Conservation (phyloP, 2,113 vertebrate genomes). For the Paramisgurnus dabryanus region DNA sequence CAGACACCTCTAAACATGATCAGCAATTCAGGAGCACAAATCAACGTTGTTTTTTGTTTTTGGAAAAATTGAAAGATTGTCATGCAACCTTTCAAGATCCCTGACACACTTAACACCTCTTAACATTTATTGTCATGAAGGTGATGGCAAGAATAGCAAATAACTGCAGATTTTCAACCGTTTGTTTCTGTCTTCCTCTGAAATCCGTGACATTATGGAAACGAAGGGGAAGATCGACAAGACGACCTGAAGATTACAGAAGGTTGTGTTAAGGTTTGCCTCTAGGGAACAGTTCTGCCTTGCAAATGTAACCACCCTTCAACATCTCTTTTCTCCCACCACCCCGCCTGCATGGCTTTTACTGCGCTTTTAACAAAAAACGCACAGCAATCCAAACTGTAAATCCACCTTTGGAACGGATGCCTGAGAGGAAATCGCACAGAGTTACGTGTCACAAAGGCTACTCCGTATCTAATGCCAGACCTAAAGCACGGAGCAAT, state of each 20-base stretch:
- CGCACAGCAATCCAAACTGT: background rate
- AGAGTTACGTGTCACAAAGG: constrained; percentile 1
- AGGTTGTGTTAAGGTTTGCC: background rate
- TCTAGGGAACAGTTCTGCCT: background rate
- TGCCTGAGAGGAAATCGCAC: background rate
- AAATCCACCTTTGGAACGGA: constrained; percentile 18
- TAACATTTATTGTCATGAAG: no score
- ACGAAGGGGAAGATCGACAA: background rate
- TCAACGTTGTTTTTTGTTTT: no score
- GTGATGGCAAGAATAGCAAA: no score
- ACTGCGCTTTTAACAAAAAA: background rate
- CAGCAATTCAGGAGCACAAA: no score
- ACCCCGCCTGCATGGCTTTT: background rate
- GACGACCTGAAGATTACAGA: background rate
- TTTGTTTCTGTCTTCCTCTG: no score
- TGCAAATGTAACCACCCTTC: background rate
- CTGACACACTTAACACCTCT: no score
- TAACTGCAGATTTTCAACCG: no score
- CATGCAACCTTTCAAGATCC: no score
- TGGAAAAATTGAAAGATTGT: no score
- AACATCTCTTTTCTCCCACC: background rate
- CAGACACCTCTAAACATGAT: background rate
- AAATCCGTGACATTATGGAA: no score
- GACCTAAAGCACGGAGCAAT: constrained; percentile 21
- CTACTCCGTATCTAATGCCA: constrained; percentile 9